Base-by-base conservation (phyloP, 2,888 invertebrate genomes). In the Leptarthrus brevirostris region DNA sequence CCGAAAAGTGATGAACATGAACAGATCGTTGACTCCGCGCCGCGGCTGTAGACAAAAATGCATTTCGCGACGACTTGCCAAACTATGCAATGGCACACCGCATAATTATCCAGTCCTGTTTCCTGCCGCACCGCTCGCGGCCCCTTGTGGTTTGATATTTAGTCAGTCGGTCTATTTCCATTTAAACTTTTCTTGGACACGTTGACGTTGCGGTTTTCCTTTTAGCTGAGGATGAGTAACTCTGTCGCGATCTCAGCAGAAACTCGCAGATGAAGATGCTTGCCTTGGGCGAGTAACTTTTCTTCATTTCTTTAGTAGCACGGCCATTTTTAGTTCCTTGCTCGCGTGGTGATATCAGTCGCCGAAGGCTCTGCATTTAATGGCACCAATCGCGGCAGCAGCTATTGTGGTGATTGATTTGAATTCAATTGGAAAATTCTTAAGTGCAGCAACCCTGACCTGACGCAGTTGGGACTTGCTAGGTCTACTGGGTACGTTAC, bases 71-170 rank as follows among this genome's bases (percentile, higher is more conserved):
- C n/a, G 20, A 58, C 30, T 61, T 49, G 52, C 49, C 61, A 61
- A 54, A 61, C 61, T 73, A 61, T 61, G 73, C 49, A 52, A 73
- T 73, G 52, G 61, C 49, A 61, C 73, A 73, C 61, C 73, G 24
- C 54, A 52, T 73, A 73, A 73, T 73, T 73, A 73, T 61, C 61
- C 73, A 73, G 73, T 49, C 49, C 24, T 71, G 40, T 71, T 44
- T 4, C 44, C n/a, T 16, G 1, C 44, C 44, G 44, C 44, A 44
- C 44, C 44, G 12, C 44, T 44, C 16, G 30, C 1, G 44, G 12
- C 4, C 4, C 30, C 30, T 8, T 4, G 30, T 44, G 8, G n/a
- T 44, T 16, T 44, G 44, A 4, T 44, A 12, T 1, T 44, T 1
- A 44, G 12, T 44, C 44, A 16, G 4, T 12, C 44, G 44, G 44